A percentile compares a stretch with the other conserved stretches of the same genome.
Conservation (phyloP, 1,140 invertebrate species). For the Anagrus nilaparvatae region DNA sequence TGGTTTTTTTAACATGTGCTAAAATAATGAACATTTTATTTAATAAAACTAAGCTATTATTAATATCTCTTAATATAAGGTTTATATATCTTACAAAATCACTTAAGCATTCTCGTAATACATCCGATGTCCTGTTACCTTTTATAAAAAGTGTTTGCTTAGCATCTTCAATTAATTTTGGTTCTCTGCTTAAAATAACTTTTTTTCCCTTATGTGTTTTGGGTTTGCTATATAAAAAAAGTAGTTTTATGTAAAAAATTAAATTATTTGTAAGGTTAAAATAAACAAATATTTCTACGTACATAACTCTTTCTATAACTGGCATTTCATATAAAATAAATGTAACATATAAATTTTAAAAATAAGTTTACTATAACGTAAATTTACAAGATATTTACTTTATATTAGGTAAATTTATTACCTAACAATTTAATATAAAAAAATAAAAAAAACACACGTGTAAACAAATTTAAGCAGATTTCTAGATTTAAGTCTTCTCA, state of each 20-base stretch:
- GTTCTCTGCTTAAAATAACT: conserved; percentile 66
- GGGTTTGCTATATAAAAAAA: conserved; percentile 58
- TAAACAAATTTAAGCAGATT: no score
- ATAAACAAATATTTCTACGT: conserved; percentile 22
- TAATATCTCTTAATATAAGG: neutral
- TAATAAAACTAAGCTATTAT: conserved; percentile 5
- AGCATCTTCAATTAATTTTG: conserved; percentile 80
- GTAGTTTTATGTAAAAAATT: conserved; percentile 6
- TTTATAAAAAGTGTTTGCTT: conserved; percentile 79
- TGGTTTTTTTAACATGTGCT: conserved; percentile 78
- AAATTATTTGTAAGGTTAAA: conserved; percentile 5
- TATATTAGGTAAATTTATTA: no score
- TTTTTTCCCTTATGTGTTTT: conserved; percentile 83
- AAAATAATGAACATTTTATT: conserved; percentile 27
- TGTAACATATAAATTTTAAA: no score
- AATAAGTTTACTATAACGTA: no score
- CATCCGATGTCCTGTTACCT: conserved; percentile 73
- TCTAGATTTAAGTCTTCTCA: no score
- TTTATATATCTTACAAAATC: conserved; percentile 63
- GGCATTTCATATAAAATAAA: no score
- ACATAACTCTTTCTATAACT: conserved; percentile 39
- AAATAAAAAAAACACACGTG: no score
- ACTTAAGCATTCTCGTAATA: conserved; percentile 66
- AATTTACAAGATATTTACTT: no score
- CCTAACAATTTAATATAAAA: no score